Evolutionary conservation across 2,888 invertebrate genomes (phyloP).

Genomic region (Conops quadrifasciatus): DNA sequence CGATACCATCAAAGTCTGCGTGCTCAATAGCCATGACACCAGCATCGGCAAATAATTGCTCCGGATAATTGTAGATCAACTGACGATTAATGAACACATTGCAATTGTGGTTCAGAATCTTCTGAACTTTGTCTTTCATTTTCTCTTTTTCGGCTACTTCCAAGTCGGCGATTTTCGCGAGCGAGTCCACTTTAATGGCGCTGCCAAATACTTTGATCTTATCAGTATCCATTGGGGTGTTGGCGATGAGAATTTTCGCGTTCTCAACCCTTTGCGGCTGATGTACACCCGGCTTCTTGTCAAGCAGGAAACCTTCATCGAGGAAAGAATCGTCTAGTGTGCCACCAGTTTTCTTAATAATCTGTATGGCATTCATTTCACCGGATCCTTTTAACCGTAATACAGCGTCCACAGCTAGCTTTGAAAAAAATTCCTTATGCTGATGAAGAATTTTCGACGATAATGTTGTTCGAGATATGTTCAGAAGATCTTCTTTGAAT

Average conservation of each 20-base stretch:
- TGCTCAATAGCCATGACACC: conserved; percentile 99
- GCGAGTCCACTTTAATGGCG: conserved; percentile 89
- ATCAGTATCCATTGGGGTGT: conserved; percentile 99
- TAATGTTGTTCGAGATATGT: conserved; percentile 96
- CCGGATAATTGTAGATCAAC: conserved; percentile 99
- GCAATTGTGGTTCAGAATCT: conserved; percentile 92
- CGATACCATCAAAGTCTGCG: conserved; percentile 99
- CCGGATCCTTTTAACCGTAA: conserved; percentile 94
- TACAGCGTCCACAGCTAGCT: conserved; percentile 95
- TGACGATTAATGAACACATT: conserved; percentile 99
- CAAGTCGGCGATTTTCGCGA: conserved; percentile 95
- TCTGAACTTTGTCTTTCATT: conserved; percentile 99
- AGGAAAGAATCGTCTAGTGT: conserved; percentile 94
- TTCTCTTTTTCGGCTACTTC: conserved; percentile 99
- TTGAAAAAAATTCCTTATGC: conserved; percentile 95
- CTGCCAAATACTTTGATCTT: conserved; percentile 99
- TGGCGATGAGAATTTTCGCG: conserved; percentile 96
- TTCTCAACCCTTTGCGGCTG: conserved; percentile 95
- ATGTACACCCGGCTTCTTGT: conserved; percentile 97
- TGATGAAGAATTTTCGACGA: conserved; percentile 98
- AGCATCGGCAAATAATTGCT: conserved; percentile 98
- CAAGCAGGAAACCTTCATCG: conserved; percentile 92
- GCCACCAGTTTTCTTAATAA: conserved; percentile 96
- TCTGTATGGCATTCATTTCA: conserved; percentile 94
- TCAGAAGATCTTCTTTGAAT: conserved; percentile 88